Base-by-base conservation (phyloP, 35 echinoderm and acorn worm genomes). In the Stichopus chloronotus region DNA sequence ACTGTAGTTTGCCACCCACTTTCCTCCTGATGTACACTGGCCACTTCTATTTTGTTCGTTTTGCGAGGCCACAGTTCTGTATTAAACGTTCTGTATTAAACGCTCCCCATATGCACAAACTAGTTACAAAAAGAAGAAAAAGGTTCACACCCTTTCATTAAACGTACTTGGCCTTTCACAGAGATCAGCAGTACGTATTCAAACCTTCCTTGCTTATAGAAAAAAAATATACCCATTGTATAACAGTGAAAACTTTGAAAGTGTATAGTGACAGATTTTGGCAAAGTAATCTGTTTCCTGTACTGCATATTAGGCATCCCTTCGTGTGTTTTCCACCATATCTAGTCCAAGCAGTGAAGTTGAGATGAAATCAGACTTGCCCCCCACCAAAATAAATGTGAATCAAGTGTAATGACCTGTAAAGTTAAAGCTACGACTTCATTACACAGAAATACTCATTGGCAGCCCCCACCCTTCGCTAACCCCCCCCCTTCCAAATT, bases 151-250 rank as follows among this genome's bases (percentile, higher is more conserved):
- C 63, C 63, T 68, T 68, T 68, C 63, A 68, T 68, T 68, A 68
- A 68, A 68, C 63, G 63, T 68, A 68, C 63, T 68, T 17, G 8
- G 63, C 63, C 63, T 8, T 68, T 68, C 63, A 68, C 63, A 68
- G 63, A 68, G 63, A 68, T 68, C 63, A 68, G 63, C 63, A 68
- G 63, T 68, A 68, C 63, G 63, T 68, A 68, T 68, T 68, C 63
- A 68, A 9, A 68, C 63, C 63, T 68, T 68, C 63, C 63, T 68
- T 68, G 63, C 63, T 68, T 68, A 68, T 68, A 68, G 63, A n/a
- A 68, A 68, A 68, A 68, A 68, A 68, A 68, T 9, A 9, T 68
- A 68, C 63, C 63, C 17, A 68, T 68, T 68, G 63, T 68, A 9
- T 68, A 9, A 17, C 8, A 68, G 63, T 17, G n/a, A n/a, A n/a